These are phyloP conservation scores for Atractosteus spatula DNA, from an alignment of 2,113 vertebrate genomes.

Conservation along the genomic window DNA sequence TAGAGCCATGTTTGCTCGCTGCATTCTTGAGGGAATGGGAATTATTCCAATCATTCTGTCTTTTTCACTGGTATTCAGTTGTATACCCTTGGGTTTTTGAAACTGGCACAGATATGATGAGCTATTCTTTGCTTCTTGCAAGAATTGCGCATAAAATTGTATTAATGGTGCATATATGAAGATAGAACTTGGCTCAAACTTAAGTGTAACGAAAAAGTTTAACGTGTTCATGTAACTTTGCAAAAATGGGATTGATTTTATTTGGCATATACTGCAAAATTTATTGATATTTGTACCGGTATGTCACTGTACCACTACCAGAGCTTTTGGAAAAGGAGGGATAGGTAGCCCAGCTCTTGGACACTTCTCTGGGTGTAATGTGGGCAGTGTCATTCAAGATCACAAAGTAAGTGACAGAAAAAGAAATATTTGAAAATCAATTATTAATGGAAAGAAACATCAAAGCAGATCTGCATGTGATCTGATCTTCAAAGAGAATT, in stretches of 20 bases:
- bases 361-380: too few relatives aligned
- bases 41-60: conserved; percentile 36
- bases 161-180: neutral
- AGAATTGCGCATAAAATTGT: neutral
- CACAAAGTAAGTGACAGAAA: too few relatives aligned
- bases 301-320: too few relatives aligned
- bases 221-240: too few relatives aligned
- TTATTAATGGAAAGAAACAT: conserved; percentile 51
- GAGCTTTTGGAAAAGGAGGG: conserved; percentile 3
- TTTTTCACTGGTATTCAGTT: neutral
- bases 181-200: too few relatives aligned
- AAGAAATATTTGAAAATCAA: conserved; percentile 34
- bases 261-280: too few relatives aligned
- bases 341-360: too few relatives aligned
- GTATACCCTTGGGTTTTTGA: neutral
- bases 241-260: too few relatives aligned
- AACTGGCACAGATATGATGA: conserved; percentile 6
- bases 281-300: too few relatives aligned
- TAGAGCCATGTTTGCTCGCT: neutral
- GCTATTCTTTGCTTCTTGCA: neutral
- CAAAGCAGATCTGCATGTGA: conserved; percentile 49
- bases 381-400: too few relatives aligned
- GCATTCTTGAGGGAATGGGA: conserved; percentile 25
- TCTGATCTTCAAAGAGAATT: too few relatives aligned
- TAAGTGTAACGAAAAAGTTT: too few relatives aligned